Base-by-base conservation (phyloP, 2,888 invertebrate species). In the Eudemis profundana region DNA sequence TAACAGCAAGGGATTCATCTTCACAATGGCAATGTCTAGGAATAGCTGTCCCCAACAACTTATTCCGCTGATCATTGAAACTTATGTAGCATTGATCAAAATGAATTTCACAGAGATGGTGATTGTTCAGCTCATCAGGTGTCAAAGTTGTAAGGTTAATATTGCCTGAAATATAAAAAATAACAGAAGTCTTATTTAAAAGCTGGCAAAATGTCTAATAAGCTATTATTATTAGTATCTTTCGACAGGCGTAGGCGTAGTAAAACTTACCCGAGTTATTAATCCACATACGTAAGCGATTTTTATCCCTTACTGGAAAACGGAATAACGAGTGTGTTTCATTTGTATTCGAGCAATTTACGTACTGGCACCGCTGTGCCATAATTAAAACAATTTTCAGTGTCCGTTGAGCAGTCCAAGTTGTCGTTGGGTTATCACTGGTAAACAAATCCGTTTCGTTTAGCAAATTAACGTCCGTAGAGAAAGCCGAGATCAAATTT, bases 211-310 rank as follows among this genome's bases (percentile, higher is more conserved):
- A n/a, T n/a, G n/a, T n/a, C n/a, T n/a, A n/a, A n/a, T n/a, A n/a
- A n/a, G n/a, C n/a, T n/a, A n/a, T n/a, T n/a, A n/a, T n/a, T n/a
- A n/a, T n/a, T n/a, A n/a, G n/a, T n/a, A n/a, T n/a, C n/a, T n/a
- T n/a, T n/a, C n/a, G n/a, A n/a, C n/a, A n/a, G n/a, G n/a, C n/a
- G n/a, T n/a, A n/a, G n/a, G n/a, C n/a, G n/a, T n/a, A n/a, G n/a
- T n/a, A 17, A 12, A 36, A 36, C 53, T 23, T 54, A 54, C 53
- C 53, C 3, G 40, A 40, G 23, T 54, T 54, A 4, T 54, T 23
- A 23, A 54, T 23, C 40, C 53, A 54, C 1, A 40, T 38, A 4
- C 15, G 40, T 27, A 54, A 12, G 21, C 53, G 53, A 23, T 54
- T 10, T 40, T 23, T 4, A 40, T 54, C 23, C 1, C 8, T 40